Evolutionary conservation across 2,113 vertebrate species (phyloP).

Genomic region (Lampris incognitus): DNA sequence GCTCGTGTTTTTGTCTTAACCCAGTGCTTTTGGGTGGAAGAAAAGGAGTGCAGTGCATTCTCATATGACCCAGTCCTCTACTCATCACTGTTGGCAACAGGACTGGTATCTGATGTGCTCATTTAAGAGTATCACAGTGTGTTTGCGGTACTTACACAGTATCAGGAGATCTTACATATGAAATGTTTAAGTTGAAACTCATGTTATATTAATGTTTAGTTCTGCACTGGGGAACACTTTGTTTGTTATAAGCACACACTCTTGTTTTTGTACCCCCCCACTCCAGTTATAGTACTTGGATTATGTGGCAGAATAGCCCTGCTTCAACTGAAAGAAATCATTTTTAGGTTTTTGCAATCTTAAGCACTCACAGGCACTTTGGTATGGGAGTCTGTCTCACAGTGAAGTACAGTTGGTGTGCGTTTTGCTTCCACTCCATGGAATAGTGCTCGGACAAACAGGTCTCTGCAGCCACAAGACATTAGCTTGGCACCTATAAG

Average conservation of each 20-base stretch:
- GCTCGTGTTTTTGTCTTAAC: slow-evolving; percentile 51
- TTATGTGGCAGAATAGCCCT: slow-evolving; percentile 52
- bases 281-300: slow-evolving; percentile 30
- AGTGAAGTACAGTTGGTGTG: slow-evolving; percentile 36
- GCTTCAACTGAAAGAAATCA: slow-evolving; percentile 52
- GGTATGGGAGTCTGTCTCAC: slow-evolving; percentile 48
- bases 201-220: slow-evolving; percentile 62
- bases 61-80: slow-evolving; percentile 54
- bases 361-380: slow-evolving; percentile 85
- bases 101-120: slow-evolving; percentile 63
- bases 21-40: slow-evolving; percentile 62
- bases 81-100: slow-evolving; percentile 56
- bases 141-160: slow-evolving; percentile 60
- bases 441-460: slow-evolving; percentile 43
- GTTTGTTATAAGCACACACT: slow-evolving; percentile 63
- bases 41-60: slow-evolving; percentile 73
- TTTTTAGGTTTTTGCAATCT: slow-evolving; percentile 70
- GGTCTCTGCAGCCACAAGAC: slow-evolving; percentile 50
- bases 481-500: slow-evolving; percentile 44
- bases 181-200: slow-evolving; percentile 38
- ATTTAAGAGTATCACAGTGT: slow-evolving; percentile 42
- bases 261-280: slow-evolving; percentile 42
- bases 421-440: slow-evolving; percentile 46
- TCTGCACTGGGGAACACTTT: slow-evolving; percentile 42
- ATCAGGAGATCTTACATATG: slow-evolving; percentile 56